A percentile compares a stretch with the other conserved stretches of the same genome.
Conservation (phyloP, 2,113 vertebrate genomes). For the Clinocottus analis region DNA sequence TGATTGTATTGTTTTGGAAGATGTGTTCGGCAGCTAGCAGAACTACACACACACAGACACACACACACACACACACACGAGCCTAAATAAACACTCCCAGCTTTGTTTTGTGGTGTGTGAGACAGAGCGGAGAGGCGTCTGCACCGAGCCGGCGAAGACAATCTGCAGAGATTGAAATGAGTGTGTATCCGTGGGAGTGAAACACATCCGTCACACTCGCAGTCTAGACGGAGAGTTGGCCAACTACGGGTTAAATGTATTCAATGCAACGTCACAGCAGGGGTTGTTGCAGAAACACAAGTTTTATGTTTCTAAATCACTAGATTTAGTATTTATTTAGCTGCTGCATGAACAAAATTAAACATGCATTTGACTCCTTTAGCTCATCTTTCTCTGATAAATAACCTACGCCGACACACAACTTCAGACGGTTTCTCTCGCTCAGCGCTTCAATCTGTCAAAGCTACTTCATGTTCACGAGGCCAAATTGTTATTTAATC, state of each 20-base stretch:
- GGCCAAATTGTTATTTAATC: background rate
- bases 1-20: too few species aligned
- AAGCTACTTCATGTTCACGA: background rate
- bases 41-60: too few species aligned
- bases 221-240: background rate
- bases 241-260: background rate
- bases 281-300: too few species aligned
- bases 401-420: background rate
- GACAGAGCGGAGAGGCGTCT: background rate
- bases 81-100: background rate
- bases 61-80: too few species aligned
- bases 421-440: background rate
- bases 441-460: background rate
- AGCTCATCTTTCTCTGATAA: too few species aligned
- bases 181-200: background rate
- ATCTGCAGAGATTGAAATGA: background rate
- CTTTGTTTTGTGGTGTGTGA: background rate
- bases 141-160: background rate
- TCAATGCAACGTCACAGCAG: background rate
- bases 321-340: too few species aligned
- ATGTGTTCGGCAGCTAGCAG: too few species aligned
- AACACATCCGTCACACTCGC: background rate
- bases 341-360: too few species aligned
- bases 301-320: too few species aligned
- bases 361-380: background rate